Base-by-base conservation (phyloP, 2,888 invertebrate species). In the Sialis lutaria region DNA sequence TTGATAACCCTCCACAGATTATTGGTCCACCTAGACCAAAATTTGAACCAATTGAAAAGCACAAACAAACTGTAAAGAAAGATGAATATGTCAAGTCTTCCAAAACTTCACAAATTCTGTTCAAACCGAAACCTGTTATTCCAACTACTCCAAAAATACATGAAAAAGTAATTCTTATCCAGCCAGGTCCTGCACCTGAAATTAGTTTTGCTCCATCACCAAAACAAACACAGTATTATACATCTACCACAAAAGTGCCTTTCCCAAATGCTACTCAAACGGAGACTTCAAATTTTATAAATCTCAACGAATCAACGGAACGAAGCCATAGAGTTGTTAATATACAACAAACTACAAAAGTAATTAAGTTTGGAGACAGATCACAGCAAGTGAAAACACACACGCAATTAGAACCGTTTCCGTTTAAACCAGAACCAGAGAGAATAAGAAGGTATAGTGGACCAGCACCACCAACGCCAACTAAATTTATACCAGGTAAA, bases 281-380 rank as follows among this genome's bases (percentile, higher is more conserved):
- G 1, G 79, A 82, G 61, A 76, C 75, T 3, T 78, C 76, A 47
- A 80, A 80, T 55, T 71, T 74, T n/a, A 74, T 81, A 60, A 73
- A 77, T 55, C 78, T 80, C 68, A 74, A 79, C 52, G 82, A 82
- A 57, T 75, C 79, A 0, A 77, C 77, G 6, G 77, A 79, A 55
- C 75, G 69, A 34, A 73, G 73, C 32, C 70, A 76, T 53, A 69
- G 80, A 52, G 74, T 75, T 30, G 74, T 81, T 31, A 80, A 77
- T 50, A 70, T 81, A 53, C 76, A 81, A 53, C 79, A 81, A 60
- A 82, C 79, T 1, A 77, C 77, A 51, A 70, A 77, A 43, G 72
- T 79, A 1, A 79, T 82, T 34, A 77, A 78, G 55, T 79, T 78
- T 50, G 79, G 77, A 9, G 74, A 74, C 34, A 22, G 22, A 22